phyloP scores from a whole-genome alignment of 2,888 invertebrate genomes.

The Limenitis camilla region DNA sequence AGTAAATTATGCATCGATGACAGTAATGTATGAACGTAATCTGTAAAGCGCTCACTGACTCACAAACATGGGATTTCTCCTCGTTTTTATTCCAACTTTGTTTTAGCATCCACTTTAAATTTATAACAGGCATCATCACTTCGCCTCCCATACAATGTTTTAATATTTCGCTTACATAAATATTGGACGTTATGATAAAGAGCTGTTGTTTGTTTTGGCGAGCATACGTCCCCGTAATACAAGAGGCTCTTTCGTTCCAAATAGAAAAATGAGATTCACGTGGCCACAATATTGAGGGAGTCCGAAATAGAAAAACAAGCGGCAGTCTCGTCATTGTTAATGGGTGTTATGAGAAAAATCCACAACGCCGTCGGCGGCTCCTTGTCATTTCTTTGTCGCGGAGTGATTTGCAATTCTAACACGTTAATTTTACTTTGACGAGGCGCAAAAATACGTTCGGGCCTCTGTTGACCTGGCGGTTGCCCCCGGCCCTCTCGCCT shows the following conservation, averaged over 20 bases:
- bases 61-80: slow-evolving; percentile 14
- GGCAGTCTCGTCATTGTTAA: slow-evolving; percentile 30
- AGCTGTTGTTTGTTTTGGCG: not conserved
- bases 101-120: slow-evolving; percentile 15
- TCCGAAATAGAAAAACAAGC: slow-evolving; percentile 11
- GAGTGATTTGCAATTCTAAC: slow-evolving; percentile 71
- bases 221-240: not conserved
- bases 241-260: not conserved
- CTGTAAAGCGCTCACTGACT: slow-evolving; percentile 22
- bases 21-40: slow-evolving; percentile 26
- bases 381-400: slow-evolving; percentile 65
- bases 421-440: slow-evolving; percentile 72
- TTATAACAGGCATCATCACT: slow-evolving; percentile 2
- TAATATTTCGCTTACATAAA: slow-evolving; percentile 9
- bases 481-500: slow-evolving; percentile 26
- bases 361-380: slow-evolving; percentile 49
- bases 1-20: slow-evolving; percentile 25
- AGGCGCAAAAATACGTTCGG: slow-evolving; percentile 60
- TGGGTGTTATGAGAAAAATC: slow-evolving; percentile 65
- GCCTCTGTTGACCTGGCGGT: slow-evolving; percentile 30
- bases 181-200: not conserved
- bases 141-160: slow-evolving; percentile 7
- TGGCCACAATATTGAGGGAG: slow-evolving; percentile 2
- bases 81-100: slow-evolving; percentile 19
- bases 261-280: slow-evolving; percentile 1